phyloP scores from a whole-genome alignment of 2,888 invertebrate genomes.

The Ganaspis brasiliensis region DNA sequence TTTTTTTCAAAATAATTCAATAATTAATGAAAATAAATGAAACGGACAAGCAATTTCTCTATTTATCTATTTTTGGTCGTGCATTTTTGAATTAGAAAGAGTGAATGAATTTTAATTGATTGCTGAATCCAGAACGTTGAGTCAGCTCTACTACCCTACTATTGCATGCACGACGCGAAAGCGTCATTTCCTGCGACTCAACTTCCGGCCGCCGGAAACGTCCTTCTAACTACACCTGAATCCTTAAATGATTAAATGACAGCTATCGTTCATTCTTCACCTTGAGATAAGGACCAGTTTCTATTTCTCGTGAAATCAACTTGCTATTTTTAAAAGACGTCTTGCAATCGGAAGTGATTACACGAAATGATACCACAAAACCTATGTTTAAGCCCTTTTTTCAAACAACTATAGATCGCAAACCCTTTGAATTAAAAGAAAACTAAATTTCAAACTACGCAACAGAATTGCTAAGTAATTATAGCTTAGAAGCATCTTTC shows the following conservation, averaged over 20 bases:
- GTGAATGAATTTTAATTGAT: background rate
- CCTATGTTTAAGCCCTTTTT: conserved; percentile 21
- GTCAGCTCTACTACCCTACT: conserved; percentile 64
- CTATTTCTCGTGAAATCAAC: background rate
- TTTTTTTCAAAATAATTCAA: no score
- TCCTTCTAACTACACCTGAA: conserved; percentile 76
- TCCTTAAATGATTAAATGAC: conserved; percentile 77
- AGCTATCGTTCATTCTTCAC: conserved; percentile 56
- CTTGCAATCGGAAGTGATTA: background rate
- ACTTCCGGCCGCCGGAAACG: conserved; percentile 78
- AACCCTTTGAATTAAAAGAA: conserved; percentile 1
- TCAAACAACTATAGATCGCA: background rate
- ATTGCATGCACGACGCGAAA: conserved; percentile 75
- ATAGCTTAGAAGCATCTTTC: conserved; percentile 1
- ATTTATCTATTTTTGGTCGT: no score
- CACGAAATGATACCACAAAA: conserved; percentile 10
- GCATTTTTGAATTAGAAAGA: background rate
- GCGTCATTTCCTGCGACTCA: conserved; percentile 74
- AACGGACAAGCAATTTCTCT: no score
- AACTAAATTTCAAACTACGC: conserved; percentile 24
- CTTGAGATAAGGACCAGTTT: conserved; percentile 30
- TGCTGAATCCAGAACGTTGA: conserved; percentile 41
- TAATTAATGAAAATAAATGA: no score
- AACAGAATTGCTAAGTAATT: conserved; percentile 25
- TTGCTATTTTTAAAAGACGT: no score